Evolutionary conservation across 2,113 vertebrate genomes (phyloP).

Genomic region (Stigmatopora argus): DNA sequence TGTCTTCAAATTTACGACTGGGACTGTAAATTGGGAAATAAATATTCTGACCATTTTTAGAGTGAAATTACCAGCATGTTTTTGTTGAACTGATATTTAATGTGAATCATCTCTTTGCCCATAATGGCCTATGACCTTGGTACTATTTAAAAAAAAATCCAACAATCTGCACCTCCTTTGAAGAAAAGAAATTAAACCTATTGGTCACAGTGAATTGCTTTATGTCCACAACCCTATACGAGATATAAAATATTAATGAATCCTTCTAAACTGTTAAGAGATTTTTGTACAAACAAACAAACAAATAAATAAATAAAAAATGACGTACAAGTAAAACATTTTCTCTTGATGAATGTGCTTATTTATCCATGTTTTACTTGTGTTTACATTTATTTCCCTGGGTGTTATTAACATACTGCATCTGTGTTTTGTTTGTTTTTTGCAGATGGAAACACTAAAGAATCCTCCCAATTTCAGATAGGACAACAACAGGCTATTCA

Average conservation of each 20-base stretch:
- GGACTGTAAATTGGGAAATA: no score
- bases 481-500: not conserved
- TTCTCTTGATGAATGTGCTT: no score
- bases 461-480: not conserved
- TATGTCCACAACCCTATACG: not conserved
- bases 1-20: no score
- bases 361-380: not conserved
- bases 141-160: not conserved
- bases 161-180: not conserved
- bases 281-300: constrained; percentile 23
- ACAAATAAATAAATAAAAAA: no score
- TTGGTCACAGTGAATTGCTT: not conserved
- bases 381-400: constrained; percentile 2
- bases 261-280: not conserved
- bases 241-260: not conserved
- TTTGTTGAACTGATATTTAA: no score
- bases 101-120: no score
- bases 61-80: no score
- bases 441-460: constrained; percentile 32
- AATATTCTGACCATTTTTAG: no score
- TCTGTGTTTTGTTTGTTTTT: not conserved
- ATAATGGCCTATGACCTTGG: no score
- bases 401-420: not conserved
- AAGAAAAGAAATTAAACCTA: constrained; percentile 1
- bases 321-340: no score